These are phyloP conservation scores for Euclidia mi DNA, from an alignment of 2,888 invertebrate species.

Conservation along the genomic window DNA sequence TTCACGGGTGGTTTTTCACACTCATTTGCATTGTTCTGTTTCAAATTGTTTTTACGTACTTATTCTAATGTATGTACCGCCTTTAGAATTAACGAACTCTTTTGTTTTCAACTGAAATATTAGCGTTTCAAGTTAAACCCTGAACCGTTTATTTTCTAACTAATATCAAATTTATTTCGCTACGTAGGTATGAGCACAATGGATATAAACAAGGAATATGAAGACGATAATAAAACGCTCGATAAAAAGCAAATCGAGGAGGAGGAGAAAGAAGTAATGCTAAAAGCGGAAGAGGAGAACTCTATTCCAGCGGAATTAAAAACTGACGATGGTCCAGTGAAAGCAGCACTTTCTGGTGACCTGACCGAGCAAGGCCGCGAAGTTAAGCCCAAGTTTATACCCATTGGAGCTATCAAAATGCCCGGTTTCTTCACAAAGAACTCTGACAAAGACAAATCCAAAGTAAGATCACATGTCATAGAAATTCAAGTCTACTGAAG, in stretches of 20 bases:
- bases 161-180: constrained; percentile 15
- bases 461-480: constrained; percentile 80
- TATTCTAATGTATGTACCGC: background rate
- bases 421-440: constrained; percentile 95
- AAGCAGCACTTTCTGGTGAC: constrained; percentile 88
- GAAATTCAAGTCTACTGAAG: too few relatives aligned
- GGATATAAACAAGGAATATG: constrained; percentile 82
- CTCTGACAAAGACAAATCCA: constrained; percentile 93
- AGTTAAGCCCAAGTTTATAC: constrained; percentile 95
- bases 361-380: constrained; percentile 92
- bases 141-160: background rate
- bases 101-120: background rate
- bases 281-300: constrained; percentile 90
- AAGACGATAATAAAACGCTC: constrained; percentile 82
- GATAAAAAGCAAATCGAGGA: constrained; percentile 92
- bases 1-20: constrained; percentile 19
- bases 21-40: constrained; percentile 13
- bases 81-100: too few relatives aligned
- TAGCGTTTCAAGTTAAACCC: background rate
- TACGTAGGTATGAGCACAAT: constrained; percentile 72
- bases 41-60: too few relatives aligned
- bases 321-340: constrained; percentile 83
- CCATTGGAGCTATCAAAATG: constrained; percentile 96
- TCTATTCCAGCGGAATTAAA: constrained; percentile 83
- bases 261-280: constrained; percentile 91